Evolutionary conservation across 2,888 invertebrate species (phyloP), one percentile per base, ranked within the genome.

Genomic region (Epirrita christyi): DNA sequence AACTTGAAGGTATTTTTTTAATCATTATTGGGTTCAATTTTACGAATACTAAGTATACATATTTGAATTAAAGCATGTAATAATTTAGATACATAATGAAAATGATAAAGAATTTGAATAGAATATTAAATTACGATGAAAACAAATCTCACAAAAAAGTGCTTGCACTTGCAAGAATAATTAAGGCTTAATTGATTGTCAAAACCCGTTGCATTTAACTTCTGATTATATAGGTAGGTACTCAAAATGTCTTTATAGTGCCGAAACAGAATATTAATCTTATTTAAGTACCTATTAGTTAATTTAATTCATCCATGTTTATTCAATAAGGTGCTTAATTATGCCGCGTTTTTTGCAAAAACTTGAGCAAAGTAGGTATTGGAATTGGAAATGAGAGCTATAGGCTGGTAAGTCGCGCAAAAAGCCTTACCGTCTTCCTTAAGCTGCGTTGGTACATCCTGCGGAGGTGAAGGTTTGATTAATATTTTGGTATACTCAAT

Each of bases 391-490:
- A 59, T 54, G 29, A 14, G 32, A 27, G 13, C 11, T 53, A 48
- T 29, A 53, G 49, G 43, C 40, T 44, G 48, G 28, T 41, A 50
- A 43, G 15, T 37, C 21, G 11, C 28, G 36, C 47, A 59, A 59
- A 55, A 55, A 52, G 29, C 27, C 55, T 55, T 48, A 59, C 47
- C 43, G 28, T 15, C 48, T 43, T 51, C 55, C 55, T 43, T 41
- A 7, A 2, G 50, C 51, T 47, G 55, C 40, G 37, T 51, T 29
- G 50, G 51, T 43, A 54, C 46, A 6, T 59, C 59, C 54, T 59
- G 50, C 45, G 42, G 45, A 59, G 29, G 29, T 43, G 42, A 57
- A 43, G 32, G 28, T 8, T 52, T 37, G 15, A 53, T 43, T 43
- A 43, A 28, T 32, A 29, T 9, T 29, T 44, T 10, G 44, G 0